Conservation (phyloP, 2,113 vertebrate genomes). For the Okapia johnstoni region DNA sequence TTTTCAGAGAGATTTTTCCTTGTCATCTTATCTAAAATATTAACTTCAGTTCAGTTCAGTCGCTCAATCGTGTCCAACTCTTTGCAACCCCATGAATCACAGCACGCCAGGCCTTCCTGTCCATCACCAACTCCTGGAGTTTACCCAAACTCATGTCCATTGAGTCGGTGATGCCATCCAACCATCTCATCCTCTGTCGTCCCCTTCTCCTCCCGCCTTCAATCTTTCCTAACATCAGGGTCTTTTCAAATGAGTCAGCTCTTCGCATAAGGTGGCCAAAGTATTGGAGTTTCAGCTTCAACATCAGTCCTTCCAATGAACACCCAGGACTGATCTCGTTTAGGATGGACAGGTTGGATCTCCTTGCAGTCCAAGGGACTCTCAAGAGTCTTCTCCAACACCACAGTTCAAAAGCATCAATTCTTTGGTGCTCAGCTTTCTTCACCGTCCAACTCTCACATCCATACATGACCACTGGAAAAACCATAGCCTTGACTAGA, state of each 20-base stretch:
- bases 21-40: neutral
- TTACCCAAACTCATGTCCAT: neutral
- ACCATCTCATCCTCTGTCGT: neutral
- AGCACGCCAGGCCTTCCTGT: neutral
- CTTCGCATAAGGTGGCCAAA: neutral
- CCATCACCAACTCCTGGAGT: neutral
- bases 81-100: neutral
- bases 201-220: neutral
- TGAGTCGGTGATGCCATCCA: neutral
- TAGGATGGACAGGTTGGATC: neutral
- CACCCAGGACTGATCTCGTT: neutral
- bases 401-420: neutral
- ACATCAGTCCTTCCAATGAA: neutral
- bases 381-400: neutral
- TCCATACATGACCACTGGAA: neutral
- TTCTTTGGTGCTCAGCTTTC: neutral
- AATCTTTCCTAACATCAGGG: neutral
- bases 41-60: neutral
- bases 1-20: neutral
- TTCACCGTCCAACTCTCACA: neutral
- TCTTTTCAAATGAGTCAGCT: neutral
- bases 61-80: accelerated
- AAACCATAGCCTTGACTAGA: neutral
- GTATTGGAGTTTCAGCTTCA: neutral
- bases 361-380: neutral